Evolutionary conservation across 2,888 invertebrate genomes (phyloP), one percentile per base, ranked within the genome.

Genomic region (Drosophila pseudotakahashii): DNA sequence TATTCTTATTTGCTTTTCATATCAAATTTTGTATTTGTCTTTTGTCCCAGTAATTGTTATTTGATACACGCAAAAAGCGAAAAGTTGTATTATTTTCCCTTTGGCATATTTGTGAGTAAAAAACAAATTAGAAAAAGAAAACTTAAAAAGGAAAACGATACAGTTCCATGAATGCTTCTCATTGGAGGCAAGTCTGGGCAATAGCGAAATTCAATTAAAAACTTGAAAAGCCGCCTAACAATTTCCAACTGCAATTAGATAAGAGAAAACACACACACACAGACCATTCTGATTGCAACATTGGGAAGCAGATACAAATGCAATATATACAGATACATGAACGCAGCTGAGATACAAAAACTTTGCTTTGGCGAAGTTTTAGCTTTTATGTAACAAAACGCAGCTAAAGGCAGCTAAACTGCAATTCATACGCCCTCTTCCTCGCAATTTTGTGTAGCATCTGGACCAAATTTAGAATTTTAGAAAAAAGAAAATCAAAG

Each of bases 271-370:
- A 80, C 71, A 59, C 63, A 71, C 79, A 64, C 61, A 71, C 79
- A 64, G 70, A 57, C 60, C 57, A 9, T 57, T 30, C 39, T 58
- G 58, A 57, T 57, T 75, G 84, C 80, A 68, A 86, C 80, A 78
- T 73, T 73, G 63, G 67, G 69, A 55, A 54, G 36, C 45, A 55
- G 47, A 54, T 72, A 62, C 70, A 41, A 54, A 34, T 44, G 26
- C 54, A 54, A 67, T 55, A 42, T 54, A 48, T 37, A 36, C 66
- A 45, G 66, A 64, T 45, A 66, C 69, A 67, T 39, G 54, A 37
- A 53, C 41, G 23, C 41, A 52, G 69, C 69, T 42, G 50, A 44
- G 63, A 61, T 70, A 54, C 73, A 54, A 55, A 73, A 73, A 73
- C 36, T 64, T 71, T 10, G 34, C 39, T 36, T 30, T 36, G 54